Conservation (phyloP, 2,797 vertebrate genomes). For the Gambusia yucatana region DNA sequence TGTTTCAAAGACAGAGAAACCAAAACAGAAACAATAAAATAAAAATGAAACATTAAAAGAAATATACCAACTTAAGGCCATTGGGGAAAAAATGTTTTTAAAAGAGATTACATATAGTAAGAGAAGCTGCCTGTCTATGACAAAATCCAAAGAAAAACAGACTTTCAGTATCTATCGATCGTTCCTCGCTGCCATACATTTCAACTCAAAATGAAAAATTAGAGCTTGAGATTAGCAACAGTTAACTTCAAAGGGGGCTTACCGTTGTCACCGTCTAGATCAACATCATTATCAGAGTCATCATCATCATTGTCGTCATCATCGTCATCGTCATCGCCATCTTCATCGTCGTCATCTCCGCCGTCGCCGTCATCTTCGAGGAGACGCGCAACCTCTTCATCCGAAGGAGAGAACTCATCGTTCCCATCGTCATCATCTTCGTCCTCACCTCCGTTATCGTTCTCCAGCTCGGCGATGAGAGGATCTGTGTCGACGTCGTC, state of each 20-base stretch:
- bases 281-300: constrained; percentile 83
- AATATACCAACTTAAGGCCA: too few species aligned
- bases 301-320: constrained; percentile 75
- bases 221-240: background rate
- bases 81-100: background rate
- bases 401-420: constrained; percentile 93
- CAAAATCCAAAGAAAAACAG: too few species aligned
- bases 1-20: background rate
- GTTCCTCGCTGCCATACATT: background rate
- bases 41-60: too few species aligned
- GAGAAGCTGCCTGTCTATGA: background rate
- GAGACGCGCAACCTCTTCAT: constrained; percentile 93
- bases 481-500: constrained; percentile 95
- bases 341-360: constrained; percentile 91
- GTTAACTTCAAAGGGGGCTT: constrained; percentile 63
- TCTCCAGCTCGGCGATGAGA: constrained; percentile 92
- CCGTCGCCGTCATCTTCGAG: constrained; percentile 90
- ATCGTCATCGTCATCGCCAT: constrained; percentile 82
- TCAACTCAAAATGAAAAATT: background rate
- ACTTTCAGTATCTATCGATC: background rate
- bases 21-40: too few species aligned
- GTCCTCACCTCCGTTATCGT: constrained; percentile 88
- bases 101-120: background rate
- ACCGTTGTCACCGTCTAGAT: constrained; percentile 94
- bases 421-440: constrained; percentile 93